Percentiles rank a stretch among this genome's conserved stretches.
These are phyloP conservation scores for Exephanes ischioxanthus DNA, from an alignment of 2,888 invertebrate genomes.

Conservation along the genomic window DNA sequence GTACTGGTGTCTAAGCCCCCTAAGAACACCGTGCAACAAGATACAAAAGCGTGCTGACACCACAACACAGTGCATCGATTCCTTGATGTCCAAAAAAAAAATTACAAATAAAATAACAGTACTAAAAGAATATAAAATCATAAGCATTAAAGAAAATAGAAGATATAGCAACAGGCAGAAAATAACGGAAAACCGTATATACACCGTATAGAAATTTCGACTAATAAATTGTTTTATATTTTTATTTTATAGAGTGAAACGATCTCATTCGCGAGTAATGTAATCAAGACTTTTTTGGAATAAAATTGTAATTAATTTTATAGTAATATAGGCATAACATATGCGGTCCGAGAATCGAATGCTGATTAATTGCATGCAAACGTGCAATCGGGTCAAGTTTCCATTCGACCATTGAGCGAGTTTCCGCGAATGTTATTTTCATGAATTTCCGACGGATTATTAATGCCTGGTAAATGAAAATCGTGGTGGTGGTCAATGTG, in stretches of 20 bases:
- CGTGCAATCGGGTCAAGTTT: conserved; percentile 3
- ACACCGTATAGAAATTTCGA: neutral
- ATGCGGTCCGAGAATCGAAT: neutral
- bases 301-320: neutral
- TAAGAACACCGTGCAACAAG: too few species aligned
- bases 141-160: too few species aligned
- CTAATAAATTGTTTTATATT: neutral
- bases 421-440: conserved; percentile 7
- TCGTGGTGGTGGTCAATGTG: neutral
- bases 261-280: neutral
- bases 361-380: conserved; percentile 5
- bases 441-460: conserved; percentile 10
- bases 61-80: too few species aligned
- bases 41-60: too few species aligned
- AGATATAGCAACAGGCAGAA: too few species aligned
- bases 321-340: neutral
- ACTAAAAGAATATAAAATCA: too few species aligned
- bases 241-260: too few species aligned
- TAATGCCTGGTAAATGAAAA: conserved; percentile 1
- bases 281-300: neutral
- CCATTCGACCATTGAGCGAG: neutral
- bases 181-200: too few species aligned
- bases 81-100: too few species aligned
- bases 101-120: too few species aligned
- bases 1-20: too few species aligned